Base-by-base conservation (phyloP, 2,888 invertebrate genomes). In the Brachyptera putata region DNA sequence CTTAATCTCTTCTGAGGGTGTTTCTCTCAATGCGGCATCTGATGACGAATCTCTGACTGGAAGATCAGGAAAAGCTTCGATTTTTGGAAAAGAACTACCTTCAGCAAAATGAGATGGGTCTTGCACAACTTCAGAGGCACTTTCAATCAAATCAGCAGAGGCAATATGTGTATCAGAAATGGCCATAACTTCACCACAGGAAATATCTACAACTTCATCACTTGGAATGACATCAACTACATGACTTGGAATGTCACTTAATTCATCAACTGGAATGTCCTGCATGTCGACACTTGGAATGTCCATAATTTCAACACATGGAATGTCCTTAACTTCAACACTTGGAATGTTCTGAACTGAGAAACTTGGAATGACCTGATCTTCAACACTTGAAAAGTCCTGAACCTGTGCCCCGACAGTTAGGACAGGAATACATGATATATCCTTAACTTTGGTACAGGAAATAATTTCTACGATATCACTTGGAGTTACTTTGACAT, bases 291-390 rank as follows among this genome's bases (percentile, higher is more conserved):
- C 41, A 41, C 21, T 21, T n/a, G 16, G 14, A 2, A n/a, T 21
- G 9, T 48, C 48, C 22, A 48, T 24, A 2, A 48, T n/a, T 2
- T 18, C 21, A 7, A 21, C 48, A 48, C n/a, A 22, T 4, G 22
- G 24, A 1, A 48, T 22, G 24, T 48, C 48, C n/a, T 48, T 21
- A 13, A 48, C 16, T 5, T 21, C 14, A 24, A 24, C 48, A 22
- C 24, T 14, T 24, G 48, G 49, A 50, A 50, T 50, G 26, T 50
- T 26, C 30, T 50, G n/a, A 26, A 50, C 24, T 5, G n/a, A n/a
- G n/a, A n/a, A n/a, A n/a, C n/a, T n/a, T n/a, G n/a, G n/a, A n/a
- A n/a, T n/a, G n/a, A n/a, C n/a, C n/a, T n/a, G n/a, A n/a, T n/a
- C n/a, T n/a, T n/a, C n/a, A n/a, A n/a, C n/a, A n/a, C n/a, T n/a